These are phyloP conservation scores for Pelosia muscerda DNA, from an alignment of 2,888 invertebrate genomes.

Conservation along the genomic window DNA sequence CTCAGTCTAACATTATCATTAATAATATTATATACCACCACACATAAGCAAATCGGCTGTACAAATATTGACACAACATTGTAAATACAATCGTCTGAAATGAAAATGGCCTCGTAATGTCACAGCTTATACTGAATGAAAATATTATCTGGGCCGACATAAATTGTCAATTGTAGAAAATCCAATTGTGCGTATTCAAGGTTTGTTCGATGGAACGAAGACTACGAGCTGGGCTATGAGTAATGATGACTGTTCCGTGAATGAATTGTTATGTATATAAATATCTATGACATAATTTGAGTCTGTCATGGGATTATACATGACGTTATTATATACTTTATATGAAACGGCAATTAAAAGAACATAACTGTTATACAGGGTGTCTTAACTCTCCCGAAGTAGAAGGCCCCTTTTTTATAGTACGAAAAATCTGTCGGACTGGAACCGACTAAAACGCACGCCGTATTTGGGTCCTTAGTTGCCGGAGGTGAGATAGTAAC, in stretches of 20 bases:
- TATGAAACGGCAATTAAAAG: not conserved
- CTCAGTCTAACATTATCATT: slow-evolving; percentile 9
- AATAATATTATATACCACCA: slow-evolving; percentile 20
- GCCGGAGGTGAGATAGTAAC: too few species aligned
- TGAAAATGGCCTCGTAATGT: slow-evolving; percentile 52
- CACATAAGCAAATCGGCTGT: slow-evolving; percentile 41
- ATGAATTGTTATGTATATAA: slow-evolving; percentile 12
- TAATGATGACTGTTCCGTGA: slow-evolving; percentile 18
- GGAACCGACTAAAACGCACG: too few species aligned
- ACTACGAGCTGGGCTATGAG: slow-evolving; percentile 30
- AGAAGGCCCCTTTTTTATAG: too few species aligned
- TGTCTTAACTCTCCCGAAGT: too few species aligned
- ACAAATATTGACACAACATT: slow-evolving; percentile 60
- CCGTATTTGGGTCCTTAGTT: too few species aligned
- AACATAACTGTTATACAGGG: not conserved
- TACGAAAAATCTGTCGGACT: too few species aligned
- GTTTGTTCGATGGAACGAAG: slow-evolving; percentile 36
- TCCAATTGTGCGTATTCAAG: slow-evolving; percentile 43
- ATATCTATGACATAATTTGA: slow-evolving; percentile 9
- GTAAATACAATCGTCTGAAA: slow-evolving; percentile 46
- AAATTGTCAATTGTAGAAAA: slow-evolving; percentile 49
- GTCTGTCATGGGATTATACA: not conserved
- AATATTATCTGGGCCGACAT: slow-evolving; percentile 44
- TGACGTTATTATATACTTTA: not conserved
- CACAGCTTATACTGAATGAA: slow-evolving; percentile 38